Evolutionary conservation across 1,140 invertebrate species (phyloP), one percentile per base, ranked within the genome.

Genomic region (Zaprionus ghesquierei): DNA sequence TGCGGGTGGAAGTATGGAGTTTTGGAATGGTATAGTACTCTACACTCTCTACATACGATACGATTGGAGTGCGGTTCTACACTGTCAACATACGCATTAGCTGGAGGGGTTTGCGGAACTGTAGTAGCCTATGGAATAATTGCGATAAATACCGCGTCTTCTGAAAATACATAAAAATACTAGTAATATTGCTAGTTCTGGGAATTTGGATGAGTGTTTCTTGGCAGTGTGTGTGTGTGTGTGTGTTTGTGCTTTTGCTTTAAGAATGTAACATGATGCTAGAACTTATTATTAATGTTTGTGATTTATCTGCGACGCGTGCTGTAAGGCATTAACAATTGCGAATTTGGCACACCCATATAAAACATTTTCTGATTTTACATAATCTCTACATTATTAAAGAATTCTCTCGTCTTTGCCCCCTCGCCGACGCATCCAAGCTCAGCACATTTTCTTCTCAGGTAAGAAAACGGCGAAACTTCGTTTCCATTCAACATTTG

Each of bases 391-490:
- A 41, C 35, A 15, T 41, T 8, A 8, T 41, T 15, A n/a, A 50
- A 25, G 50, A 62, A 15, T 51, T 5, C 5, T 8, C 27, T 54
- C 29, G 15, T 49, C 38, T 50, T 23, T 6, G 13, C 9, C n/a
- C 46, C 27, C 38, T 44, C 27, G 38, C 65, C n/a, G 2, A 15
- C 51, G 51, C 58, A 33, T 58, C 58, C 66, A 44, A 60, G 69
- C 77, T 81, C 89, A 55, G 77, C 72, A 38, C 90, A 80, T 78
- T 90, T 85, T 79, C 72, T 72, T 77, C 71, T 72, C 87, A 55
- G 50, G 84, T 89, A 89, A 89, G 84, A 89, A 89, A 87, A 89
- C 66, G 80, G 60, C 90, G 92, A 94, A 69, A 93, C 92, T 44
- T 35, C 50, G 53, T 44, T 29, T 35, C 31, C 31, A 59, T 8